Evolutionary conservation across 2,888 invertebrate species (phyloP).

Genomic region (Epiblema foenella): DNA sequence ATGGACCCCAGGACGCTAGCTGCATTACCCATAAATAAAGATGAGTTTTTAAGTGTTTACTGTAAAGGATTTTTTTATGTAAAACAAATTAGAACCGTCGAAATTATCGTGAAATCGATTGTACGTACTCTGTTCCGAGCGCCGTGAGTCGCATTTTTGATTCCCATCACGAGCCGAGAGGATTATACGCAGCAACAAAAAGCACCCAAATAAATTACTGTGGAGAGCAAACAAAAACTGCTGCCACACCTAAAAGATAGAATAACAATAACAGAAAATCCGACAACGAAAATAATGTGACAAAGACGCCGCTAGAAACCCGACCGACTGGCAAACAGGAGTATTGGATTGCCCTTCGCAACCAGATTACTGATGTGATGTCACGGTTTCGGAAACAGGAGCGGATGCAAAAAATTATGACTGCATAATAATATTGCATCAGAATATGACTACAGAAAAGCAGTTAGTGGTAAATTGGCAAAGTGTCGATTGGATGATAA

Average conservation of each 20-base stretch:
- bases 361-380: slow-evolving; percentile 50
- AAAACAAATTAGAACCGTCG: slow-evolving; percentile 27
- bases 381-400: slow-evolving; percentile 26
- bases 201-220: slow-evolving; percentile 67
- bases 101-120: slow-evolving; percentile 33
- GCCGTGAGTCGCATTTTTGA: slow-evolving; percentile 48
- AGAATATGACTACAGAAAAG: not conserved
- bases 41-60: slow-evolving; percentile 20
- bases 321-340: slow-evolving; percentile 63
- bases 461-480: not conserved
- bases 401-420: not conserved
- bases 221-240: slow-evolving; percentile 65
- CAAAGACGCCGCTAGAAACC: slow-evolving; percentile 61
- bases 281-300: slow-evolving; percentile 67
- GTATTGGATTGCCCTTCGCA: slow-evolving; percentile 54
- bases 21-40: too few species aligned
- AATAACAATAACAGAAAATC: slow-evolving; percentile 76
- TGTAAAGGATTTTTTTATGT: not conserved
- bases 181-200: slow-evolving; percentile 65
- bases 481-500: not conserved
- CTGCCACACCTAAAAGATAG: slow-evolving; percentile 72
- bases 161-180: slow-evolving; percentile 49
- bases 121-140: slow-evolving; percentile 48
- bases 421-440: not conserved
- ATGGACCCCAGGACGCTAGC: too few species aligned